Evolutionary conservation across 2,797 vertebrate species (phyloP).

Genomic region (Schizopygopsis malacanthus): DNA sequence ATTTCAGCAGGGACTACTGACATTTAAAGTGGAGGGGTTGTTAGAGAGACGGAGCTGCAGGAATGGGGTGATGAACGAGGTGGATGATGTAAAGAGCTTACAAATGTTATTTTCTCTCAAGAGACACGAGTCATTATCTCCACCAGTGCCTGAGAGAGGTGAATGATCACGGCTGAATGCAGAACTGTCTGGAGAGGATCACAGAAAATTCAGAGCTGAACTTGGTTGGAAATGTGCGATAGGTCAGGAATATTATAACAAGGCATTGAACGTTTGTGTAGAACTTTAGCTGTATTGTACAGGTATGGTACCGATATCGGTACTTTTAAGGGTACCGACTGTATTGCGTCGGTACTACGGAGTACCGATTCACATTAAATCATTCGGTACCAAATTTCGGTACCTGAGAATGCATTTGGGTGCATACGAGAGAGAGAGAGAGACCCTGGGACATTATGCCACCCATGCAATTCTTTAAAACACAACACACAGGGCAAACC

Average conservation of each 20-base stretch:
- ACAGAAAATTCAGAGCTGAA: not conserved
- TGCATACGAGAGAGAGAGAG: no score
- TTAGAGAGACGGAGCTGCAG: slow-evolving; percentile 29
- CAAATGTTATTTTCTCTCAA: slow-evolving; percentile 12
- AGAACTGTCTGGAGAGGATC: not conserved
- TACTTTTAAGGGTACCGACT: no score
- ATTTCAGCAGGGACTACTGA: slow-evolving; percentile 26
- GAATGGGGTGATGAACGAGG: slow-evolving; percentile 21
- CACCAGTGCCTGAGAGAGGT: not conserved
- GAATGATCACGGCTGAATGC: not conserved
- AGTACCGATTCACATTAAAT: no score
- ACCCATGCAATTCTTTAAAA: no score
- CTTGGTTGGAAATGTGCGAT: not conserved
- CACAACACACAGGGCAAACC: no score
- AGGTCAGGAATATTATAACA: not conserved
- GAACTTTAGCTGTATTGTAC: not conserved
- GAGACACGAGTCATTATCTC: slow-evolving; percentile 11
- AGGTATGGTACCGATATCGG: no score
- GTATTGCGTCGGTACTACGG: no score
- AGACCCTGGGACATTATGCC: no score
- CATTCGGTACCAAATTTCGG: no score
- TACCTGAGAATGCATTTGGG: no score
- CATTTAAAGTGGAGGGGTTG: slow-evolving; percentile 26
- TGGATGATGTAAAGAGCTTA: slow-evolving; percentile 37
- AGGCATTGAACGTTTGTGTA: not conserved